Evolutionary conservation across 2,797 vertebrate species (phyloP), one percentile per base, ranked within the genome.

Genomic region (Sibirionetta formosa): DNA sequence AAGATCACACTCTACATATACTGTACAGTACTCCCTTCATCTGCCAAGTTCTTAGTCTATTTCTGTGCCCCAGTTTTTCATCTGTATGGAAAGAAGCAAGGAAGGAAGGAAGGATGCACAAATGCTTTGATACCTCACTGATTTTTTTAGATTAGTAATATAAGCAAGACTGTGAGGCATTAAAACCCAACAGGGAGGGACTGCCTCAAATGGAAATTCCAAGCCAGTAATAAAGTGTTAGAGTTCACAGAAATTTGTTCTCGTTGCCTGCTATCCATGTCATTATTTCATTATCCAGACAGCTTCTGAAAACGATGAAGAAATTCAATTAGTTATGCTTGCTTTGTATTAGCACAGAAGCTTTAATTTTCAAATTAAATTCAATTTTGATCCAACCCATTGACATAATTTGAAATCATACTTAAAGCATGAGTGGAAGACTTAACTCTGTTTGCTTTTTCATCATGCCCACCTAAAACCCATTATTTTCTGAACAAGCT

Each of bases 331-430:
- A n/a, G 33, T 33, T 88, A 68, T 10, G 15, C 70, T 90, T 76
- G 33, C 83, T 85, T 85, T 82, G 53, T 82, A 66, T 79, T 92
- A 82, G 53, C 38, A 76, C 33, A 14, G 3, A 88, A 88, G 35
- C 18, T 86, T 78, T 81, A 77, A 72, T 87, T 87, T 94, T 91
- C 54, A 89, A 81, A 93, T 77, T 83, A 63, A 93, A 93, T 90
- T 89, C 38, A 38, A 90, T 87, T 91, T 86, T 91, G 42, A 91
- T 89, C 51, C 69, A 82, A 77, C 26, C n/a, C 51, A 80, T 33
- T 84, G 60, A 81, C 44, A 42, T 2, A 33, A 42, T 84, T 58
- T 86, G 53, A 93, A 86, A 42, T 35, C 81, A 82, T 50, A 71
- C 27, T 63, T 76, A 64, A 80, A 35, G 56, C 56, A 26, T 11